Conservation (phyloP, 1,140 invertebrate genomes). For the Babylonia areolata region DNA sequence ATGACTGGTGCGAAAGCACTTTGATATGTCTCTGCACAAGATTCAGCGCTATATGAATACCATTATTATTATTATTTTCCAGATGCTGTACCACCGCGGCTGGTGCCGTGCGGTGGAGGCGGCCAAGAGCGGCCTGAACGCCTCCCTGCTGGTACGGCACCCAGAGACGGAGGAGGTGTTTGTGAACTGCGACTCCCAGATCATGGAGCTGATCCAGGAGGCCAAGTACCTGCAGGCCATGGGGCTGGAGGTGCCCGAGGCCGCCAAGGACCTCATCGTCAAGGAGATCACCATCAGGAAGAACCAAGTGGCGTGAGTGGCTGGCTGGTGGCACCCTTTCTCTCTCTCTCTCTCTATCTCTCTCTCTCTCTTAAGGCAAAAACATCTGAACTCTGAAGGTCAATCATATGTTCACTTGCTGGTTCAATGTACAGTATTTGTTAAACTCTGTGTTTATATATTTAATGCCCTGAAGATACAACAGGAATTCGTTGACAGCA, state of each 20-base stretch:
- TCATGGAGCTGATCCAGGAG: conserved; percentile 84
- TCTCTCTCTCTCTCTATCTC: no score
- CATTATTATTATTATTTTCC: conserved; percentile 16
- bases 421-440: no score
- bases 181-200: conserved; percentile 76
- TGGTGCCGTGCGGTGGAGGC: conserved; percentile 75
- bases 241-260: conserved; percentile 88
- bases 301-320: conserved; percentile 83
- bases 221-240: conserved; percentile 91
- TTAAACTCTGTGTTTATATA: no score
- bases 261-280: conserved; percentile 89
- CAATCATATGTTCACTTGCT: no score
- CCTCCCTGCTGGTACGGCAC: conserved; percentile 72
- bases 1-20: no score
- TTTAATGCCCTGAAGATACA: no score
- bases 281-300: conserved; percentile 83
- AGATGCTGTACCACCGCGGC: conserved; percentile 75
- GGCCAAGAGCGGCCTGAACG: conserved; percentile 72
- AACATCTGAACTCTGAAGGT: no score
- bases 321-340: no score
- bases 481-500: no score
- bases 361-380: no score
- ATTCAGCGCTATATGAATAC: no score
- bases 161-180: conserved; percentile 72
- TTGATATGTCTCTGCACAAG: no score